Evolutionary conservation across 2,888 invertebrate species (phyloP).

Genomic region (Mechanitis messenoides): DNA sequence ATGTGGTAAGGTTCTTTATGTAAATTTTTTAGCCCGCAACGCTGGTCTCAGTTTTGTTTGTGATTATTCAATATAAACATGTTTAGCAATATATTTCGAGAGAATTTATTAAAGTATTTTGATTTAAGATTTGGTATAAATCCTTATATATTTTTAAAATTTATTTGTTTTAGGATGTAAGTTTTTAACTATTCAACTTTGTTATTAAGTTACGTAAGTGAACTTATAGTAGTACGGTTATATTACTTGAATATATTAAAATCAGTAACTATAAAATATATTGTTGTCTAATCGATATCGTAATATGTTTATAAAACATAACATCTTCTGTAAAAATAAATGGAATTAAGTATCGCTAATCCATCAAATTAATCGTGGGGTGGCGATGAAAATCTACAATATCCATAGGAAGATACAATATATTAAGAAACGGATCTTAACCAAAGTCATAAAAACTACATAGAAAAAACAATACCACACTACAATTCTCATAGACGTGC

Average conservation of each 20-base stretch:
- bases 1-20: slow-evolving; percentile 24
- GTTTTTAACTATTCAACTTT: too few species aligned
- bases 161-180: too few species aligned
- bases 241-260: too few species aligned
- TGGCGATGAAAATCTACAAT: slow-evolving; percentile 19
- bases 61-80: slow-evolving; percentile 9
- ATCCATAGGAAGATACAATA: slow-evolving; percentile 71
- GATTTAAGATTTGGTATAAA: background rate
- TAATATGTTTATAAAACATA: too few species aligned
- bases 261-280: too few species aligned
- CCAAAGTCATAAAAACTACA: slow-evolving; percentile 41
- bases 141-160: too few species aligned
- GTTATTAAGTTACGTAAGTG: too few species aligned
- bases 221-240: too few species aligned
- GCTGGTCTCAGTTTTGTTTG: slow-evolving; percentile 24
- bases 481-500: slow-evolving; percentile 65
- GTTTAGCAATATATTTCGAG: slow-evolving; percentile 6
- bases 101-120: background rate
- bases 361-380: slow-evolving; percentile 13
- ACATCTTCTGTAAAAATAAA: background rate
- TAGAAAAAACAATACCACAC: slow-evolving; percentile 63
- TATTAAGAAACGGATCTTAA: slow-evolving; percentile 49
- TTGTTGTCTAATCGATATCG: too few species aligned
- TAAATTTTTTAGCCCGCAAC: slow-evolving; percentile 25
- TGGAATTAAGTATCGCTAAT: slow-evolving; percentile 1